These are phyloP conservation scores for Neogobius melanostomus DNA, from an alignment of 2,113 vertebrate genomes.

Conservation along the genomic window DNA sequence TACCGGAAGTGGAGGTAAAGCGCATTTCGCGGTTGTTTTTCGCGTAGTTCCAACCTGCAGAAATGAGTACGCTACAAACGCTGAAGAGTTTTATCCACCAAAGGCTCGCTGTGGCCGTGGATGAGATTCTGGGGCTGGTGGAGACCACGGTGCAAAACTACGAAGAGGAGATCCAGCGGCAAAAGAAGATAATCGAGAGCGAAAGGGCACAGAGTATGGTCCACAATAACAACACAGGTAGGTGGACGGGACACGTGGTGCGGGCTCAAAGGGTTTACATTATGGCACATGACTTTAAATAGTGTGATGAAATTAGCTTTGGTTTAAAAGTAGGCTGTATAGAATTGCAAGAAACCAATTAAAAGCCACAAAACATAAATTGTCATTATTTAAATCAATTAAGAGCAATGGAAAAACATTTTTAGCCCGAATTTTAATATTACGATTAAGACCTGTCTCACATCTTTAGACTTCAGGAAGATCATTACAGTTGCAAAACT, in stretches of 20 bases:
- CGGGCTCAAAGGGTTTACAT: neutral
- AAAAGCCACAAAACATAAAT: no score
- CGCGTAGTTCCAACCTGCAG: neutral
- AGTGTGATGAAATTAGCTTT: no score
- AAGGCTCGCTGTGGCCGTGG: neutral
- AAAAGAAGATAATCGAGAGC: neutral
- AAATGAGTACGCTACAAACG: neutral
- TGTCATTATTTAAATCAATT: no score
- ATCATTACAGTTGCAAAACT: no score
- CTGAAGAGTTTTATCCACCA: slow-evolving; percentile 2
- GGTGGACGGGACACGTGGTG: neutral
- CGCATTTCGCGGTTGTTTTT: neutral
- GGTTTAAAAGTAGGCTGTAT: no score
- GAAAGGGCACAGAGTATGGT: neutral
- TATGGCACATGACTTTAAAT: no score
- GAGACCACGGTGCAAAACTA: slow-evolving; percentile 12
- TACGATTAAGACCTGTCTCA: no score
- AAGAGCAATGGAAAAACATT: no score
- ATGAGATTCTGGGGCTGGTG: slow-evolving; percentile 8
- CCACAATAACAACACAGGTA: neutral
- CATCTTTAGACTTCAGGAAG: no score
- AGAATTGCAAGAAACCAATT: no score
- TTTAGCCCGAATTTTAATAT: no score
- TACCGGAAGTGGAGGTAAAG: neutral
- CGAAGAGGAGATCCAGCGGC: slow-evolving; percentile 9